These are phyloP conservation scores for Bombus waltoni DNA, from an alignment of 1,140 invertebrate genomes.

Conservation along the genomic window DNA sequence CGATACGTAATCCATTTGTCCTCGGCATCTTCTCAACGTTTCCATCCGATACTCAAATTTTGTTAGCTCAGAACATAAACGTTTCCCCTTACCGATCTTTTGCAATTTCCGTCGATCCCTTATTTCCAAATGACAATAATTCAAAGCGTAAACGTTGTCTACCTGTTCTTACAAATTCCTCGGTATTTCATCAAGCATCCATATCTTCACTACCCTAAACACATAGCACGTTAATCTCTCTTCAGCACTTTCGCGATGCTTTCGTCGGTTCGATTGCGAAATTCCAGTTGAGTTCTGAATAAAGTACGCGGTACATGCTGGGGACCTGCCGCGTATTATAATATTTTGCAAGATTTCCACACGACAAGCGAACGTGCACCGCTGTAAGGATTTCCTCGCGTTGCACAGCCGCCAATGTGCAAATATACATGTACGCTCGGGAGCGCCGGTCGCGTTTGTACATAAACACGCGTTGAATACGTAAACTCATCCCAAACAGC, in stretches of 20 bases:
- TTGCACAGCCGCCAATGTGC: not conserved
- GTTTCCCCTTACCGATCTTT: no score
- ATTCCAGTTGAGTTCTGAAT: not conserved
- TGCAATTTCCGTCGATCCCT: not conserved
- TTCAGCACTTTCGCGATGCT: no score
- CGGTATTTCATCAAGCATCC: no score
- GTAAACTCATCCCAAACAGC: slow-evolving; percentile 48
- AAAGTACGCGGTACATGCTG: not conserved
- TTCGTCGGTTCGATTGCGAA: no score
- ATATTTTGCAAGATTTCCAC: slow-evolving; percentile 1
- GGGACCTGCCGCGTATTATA: not conserved
- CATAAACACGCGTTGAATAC: slow-evolving; percentile 57
- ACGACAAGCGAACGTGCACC: not conserved
- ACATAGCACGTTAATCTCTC: no score
- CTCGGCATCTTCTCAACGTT: not conserved
- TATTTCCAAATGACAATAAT: not conserved
- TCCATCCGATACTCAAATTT: not conserved
- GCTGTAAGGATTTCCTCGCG: not conserved
- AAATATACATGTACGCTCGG: slow-evolving; percentile 18
- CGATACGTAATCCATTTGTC: not conserved
- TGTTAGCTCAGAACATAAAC: no score
- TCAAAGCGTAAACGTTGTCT: no score
- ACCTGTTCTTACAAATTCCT: no score
- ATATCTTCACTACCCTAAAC: no score
- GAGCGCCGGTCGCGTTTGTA: slow-evolving; percentile 3